A percentile compares a stretch with the other conserved stretches of the same genome.
These are phyloP conservation scores for Glaucidium brasilianum DNA, from an alignment of 2,113 vertebrate genomes.

Conservation along the genomic window DNA sequence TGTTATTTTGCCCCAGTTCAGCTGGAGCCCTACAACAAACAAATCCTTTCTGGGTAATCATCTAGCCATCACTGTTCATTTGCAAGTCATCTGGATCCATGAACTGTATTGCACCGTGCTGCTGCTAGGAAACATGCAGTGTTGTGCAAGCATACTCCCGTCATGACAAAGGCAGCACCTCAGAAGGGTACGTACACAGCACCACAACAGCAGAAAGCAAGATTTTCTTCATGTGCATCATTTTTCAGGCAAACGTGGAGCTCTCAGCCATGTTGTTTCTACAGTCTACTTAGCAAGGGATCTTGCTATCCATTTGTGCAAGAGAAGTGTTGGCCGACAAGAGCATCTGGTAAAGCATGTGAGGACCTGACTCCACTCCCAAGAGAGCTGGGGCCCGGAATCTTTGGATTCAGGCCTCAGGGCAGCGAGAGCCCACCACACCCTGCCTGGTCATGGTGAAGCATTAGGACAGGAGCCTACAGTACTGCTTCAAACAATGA, in stretches of 20 bases:
- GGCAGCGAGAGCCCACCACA: background rate
- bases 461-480: fast-evolving
- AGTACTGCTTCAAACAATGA: background rate
- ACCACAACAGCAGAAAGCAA: background rate
- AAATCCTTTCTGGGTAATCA: background rate
- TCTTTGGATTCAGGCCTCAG: background rate
- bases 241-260: background rate
- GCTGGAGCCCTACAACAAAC: background rate
- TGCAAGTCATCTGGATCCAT: background rate
- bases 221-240: background rate
- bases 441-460: background rate
- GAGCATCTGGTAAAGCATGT: background rate
- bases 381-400: background rate
- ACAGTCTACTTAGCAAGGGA: background rate
- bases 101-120: background rate
- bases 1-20: background rate
- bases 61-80: background rate
- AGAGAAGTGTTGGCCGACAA: background rate
- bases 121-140: background rate
- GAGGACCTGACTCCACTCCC: background rate
- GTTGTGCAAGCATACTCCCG: fast-evolving
- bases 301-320: background rate
- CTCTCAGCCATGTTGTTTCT: background rate
- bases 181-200: fast-evolving
- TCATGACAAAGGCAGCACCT: background rate